phyloP scores from a whole-genome alignment of 2,797 vertebrate genomes.

The Balearica regulorum region DNA sequence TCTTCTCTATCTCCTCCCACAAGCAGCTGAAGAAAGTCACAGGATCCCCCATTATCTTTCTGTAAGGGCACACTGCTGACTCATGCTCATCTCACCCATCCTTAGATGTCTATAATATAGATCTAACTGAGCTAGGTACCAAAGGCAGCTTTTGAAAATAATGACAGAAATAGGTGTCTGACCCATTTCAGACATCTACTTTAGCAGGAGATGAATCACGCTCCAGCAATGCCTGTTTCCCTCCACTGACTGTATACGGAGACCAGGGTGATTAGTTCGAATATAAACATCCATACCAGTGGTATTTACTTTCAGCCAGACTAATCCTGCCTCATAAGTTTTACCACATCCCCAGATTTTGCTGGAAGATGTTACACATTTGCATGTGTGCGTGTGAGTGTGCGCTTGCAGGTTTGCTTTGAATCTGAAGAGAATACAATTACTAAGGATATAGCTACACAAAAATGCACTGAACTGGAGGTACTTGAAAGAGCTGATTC shows the following conservation, averaged over 20 bases:
- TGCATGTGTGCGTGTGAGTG: not conserved
- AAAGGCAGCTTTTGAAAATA: conserved; percentile 13
- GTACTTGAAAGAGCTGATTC: not conserved
- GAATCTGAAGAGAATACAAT: not conserved
- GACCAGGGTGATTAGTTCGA: not conserved
- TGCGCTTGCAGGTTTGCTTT: not conserved
- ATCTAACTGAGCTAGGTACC: not conserved
- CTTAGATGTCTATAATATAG: not conserved
- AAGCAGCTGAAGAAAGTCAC: not conserved
- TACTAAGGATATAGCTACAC: not conserved
- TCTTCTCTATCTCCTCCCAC: not conserved
- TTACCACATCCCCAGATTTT: not conserved
- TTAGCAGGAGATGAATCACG: not conserved
- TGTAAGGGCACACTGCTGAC: not conserved
- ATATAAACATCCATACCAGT: not conserved
- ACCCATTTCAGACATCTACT: conserved; percentile 6
- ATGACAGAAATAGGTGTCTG: not conserved
- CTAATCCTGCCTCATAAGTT: not conserved
- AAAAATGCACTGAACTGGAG: not conserved
- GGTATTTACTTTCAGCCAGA: not conserved
- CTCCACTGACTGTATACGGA: not conserved
- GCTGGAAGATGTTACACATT: not conserved
- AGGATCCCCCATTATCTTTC: not conserved
- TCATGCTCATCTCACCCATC: not conserved
- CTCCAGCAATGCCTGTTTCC: not conserved